phyloP scores from a whole-genome alignment of 2,113 vertebrate species.

The Sebastes fasciatus region DNA sequence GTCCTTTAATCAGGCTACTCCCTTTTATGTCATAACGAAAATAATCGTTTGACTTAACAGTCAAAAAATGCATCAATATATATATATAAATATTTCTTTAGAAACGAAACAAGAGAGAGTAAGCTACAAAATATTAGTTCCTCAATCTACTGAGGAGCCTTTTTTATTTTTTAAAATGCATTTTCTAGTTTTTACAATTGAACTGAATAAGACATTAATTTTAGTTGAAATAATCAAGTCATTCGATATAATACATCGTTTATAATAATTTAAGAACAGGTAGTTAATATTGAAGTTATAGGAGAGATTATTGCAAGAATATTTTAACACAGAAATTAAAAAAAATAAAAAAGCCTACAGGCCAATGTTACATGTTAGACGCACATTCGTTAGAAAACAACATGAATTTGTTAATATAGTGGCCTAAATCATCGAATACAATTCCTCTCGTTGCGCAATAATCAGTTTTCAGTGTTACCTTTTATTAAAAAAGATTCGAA shows the following conservation, averaged over 20 bases:
- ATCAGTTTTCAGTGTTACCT: not conserved
- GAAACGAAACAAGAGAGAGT: constrained; percentile 10
- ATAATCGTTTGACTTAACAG: not conserved
- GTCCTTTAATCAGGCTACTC: not conserved
- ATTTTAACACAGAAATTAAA: not conserved
- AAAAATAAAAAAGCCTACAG: not conserved
- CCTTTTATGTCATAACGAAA: not conserved
- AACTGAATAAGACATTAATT: not conserved
- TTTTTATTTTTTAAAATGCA: not conserved
- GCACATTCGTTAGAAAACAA: not conserved
- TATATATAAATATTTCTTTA: not conserved
- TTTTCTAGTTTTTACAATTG: not conserved
- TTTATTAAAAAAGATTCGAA: not conserved
- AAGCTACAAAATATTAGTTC: constrained; percentile 33
- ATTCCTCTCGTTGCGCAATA: constrained; percentile 8
- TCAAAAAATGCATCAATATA: not conserved
- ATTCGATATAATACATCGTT: not conserved
- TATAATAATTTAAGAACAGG: no score
- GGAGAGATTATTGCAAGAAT: not conserved
- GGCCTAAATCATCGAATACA: not conserved
- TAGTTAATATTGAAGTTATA: not conserved
- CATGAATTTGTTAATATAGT: not conserved
- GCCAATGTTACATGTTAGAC: not conserved
- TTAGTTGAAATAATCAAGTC: not conserved
- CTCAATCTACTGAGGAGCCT: constrained; percentile 15